Conservation (phyloP, 2,797 vertebrate species). For the Ambastaia sidthimunki region DNA sequence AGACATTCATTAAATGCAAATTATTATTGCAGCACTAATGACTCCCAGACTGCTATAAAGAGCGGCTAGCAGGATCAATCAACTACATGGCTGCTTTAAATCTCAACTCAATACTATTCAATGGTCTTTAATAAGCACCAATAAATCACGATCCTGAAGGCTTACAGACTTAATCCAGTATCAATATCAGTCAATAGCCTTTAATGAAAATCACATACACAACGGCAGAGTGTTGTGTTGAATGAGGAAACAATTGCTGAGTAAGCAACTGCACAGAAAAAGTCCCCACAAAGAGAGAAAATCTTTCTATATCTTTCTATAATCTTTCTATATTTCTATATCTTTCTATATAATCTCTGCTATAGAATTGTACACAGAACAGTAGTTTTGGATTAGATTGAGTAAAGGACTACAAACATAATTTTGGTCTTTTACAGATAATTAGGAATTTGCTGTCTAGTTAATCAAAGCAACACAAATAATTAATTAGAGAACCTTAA, state of each 20-base stretch:
- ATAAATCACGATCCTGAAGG: slow-evolving; percentile 46
- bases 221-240: slow-evolving; percentile 21
- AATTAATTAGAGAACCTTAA: neutral
- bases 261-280: neutral
- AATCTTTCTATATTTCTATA: too few relatives aligned
- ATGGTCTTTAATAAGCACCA: slow-evolving; percentile 57
- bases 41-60: slow-evolving; percentile 21
- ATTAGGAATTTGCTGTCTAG: too few relatives aligned
- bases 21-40: slow-evolving; percentile 50
- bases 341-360: too few relatives aligned
- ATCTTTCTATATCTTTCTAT: too few relatives aligned
- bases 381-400: too few relatives aligned
- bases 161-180: slow-evolving; percentile 27
- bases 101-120: slow-evolving; percentile 48
- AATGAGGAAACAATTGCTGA: slow-evolving; percentile 40
- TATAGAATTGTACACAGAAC: too few relatives aligned
- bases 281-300: slow-evolving; percentile 1
- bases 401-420: too few relatives aligned
- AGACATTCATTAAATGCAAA: slow-evolving; percentile 39
- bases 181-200: slow-evolving; percentile 47
- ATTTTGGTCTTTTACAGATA: too few relatives aligned
- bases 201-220: slow-evolving; percentile 36
- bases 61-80: slow-evolving; percentile 19
- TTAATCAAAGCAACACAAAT: too few relatives aligned
- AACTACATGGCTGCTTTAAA: slow-evolving; percentile 16